Evolutionary conservation across 2,797 vertebrate genomes (phyloP).

Genomic region (Pitangus sulphuratus): DNA sequence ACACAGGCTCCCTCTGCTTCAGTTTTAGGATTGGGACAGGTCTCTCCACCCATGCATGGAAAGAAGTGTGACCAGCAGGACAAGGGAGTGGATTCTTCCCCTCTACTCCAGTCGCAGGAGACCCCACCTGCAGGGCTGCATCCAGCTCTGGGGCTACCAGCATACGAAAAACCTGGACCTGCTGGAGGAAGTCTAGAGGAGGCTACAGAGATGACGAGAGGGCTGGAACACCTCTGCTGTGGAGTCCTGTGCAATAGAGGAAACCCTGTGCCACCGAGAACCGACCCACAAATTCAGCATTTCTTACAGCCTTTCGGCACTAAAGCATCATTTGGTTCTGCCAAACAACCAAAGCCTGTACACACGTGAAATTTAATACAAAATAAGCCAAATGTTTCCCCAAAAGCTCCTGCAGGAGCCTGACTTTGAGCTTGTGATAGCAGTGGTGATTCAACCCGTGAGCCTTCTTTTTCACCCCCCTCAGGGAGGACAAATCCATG

Average conservation of each 20-base stretch:
- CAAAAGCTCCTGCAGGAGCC: background rate
- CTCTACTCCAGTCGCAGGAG: background rate
- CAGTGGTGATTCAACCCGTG: background rate
- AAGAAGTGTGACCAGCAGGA: background rate
- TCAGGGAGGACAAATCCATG: constrained; percentile 39
- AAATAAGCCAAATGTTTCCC: background rate
- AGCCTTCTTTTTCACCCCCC: background rate
- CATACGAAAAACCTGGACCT: background rate
- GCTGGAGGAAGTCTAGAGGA: background rate
- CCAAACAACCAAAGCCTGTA: background rate
- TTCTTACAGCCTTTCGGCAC: background rate
- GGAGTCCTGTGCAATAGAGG: background rate
- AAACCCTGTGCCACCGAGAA: background rate
- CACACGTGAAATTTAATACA: background rate
- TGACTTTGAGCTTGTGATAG: background rate
- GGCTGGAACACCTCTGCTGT: background rate
- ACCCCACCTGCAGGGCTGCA: background rate
- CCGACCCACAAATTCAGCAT: background rate
- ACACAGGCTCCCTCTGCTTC: rapidly evolving
- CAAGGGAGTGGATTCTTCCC: background rate
- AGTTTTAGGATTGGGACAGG: rapidly evolving
- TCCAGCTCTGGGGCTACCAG: background rate
- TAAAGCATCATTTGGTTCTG: background rate
- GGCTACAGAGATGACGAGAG: background rate
- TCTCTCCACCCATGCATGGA: background rate